These are phyloP conservation scores for Macropus fuliginosus DNA, from an alignment of 2,797 vertebrate genomes.

Conservation along the genomic window DNA sequence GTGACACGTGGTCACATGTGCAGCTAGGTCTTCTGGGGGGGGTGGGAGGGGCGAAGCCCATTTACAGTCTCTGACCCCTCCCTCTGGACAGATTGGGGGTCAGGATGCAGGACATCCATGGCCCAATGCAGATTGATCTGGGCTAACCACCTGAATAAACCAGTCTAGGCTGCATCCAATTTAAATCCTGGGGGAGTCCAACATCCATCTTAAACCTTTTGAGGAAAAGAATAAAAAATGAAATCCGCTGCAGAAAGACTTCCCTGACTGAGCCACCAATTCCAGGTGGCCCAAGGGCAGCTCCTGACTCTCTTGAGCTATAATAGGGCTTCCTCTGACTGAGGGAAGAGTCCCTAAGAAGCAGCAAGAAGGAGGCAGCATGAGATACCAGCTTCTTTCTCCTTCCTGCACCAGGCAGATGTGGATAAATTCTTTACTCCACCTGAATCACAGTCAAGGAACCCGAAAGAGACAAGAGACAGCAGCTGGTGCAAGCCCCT, in stretches of 20 bases:
- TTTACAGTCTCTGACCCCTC: no score
- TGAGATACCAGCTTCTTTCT: not conserved
- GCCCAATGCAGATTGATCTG: not conserved
- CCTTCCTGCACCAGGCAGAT: not conserved
- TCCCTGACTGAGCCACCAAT: not conserved
- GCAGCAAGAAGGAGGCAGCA: no score
- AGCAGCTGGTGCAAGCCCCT: not conserved
- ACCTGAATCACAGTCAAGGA: not conserved
- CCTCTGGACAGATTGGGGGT: not conserved
- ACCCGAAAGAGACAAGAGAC: not conserved
- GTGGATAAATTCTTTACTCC: not conserved
- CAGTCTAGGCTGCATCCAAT: not conserved
- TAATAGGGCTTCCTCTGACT: no score
- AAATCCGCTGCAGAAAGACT: not conserved
- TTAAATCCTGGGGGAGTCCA: not conserved
- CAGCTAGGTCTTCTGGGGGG: not conserved
- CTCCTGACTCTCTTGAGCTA: not conserved
- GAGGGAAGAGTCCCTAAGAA: not conserved
- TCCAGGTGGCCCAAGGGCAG: not conserved
- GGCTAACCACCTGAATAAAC: not conserved
- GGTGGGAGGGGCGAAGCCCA: no score
- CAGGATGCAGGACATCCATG: not conserved
- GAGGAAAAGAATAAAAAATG: not conserved
- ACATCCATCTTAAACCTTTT: not conserved
- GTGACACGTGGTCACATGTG: not conserved